These are phyloP conservation scores for Apeira syringaria DNA, from an alignment of 2,888 invertebrate genomes.

Conservation along the genomic window DNA sequence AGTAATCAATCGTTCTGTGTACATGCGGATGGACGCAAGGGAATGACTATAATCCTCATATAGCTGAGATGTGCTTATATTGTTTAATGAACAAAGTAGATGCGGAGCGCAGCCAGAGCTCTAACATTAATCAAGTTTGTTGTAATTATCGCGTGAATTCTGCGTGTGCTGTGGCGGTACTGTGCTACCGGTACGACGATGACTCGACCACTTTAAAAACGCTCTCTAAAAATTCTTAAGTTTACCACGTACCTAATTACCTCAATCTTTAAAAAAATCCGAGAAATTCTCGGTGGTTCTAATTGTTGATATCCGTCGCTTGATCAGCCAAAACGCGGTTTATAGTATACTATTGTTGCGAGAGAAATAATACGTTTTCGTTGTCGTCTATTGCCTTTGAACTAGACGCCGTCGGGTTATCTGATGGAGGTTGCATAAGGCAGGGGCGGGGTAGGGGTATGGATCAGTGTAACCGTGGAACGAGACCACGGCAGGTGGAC, in stretches of 20 bases:
- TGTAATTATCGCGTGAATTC: background rate
- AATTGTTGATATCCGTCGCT: slow-evolving; percentile 21
- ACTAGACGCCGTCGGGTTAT: slow-evolving; percentile 55
- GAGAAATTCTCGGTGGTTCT: slow-evolving; percentile 22
- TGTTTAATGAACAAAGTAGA: slow-evolving; percentile 12
- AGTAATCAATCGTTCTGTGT: slow-evolving; percentile 32
- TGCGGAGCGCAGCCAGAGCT: slow-evolving; percentile 8
- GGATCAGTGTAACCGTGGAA: slow-evolving; percentile 12
- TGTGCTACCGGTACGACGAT: slow-evolving; percentile 21
- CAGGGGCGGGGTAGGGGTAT: slow-evolving; percentile 29
- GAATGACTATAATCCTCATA: slow-evolving; percentile 4
- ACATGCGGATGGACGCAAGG: slow-evolving; percentile 4
- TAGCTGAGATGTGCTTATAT: background rate
- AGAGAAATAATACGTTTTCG: slow-evolving; percentile 25
- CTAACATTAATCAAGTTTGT: background rate
- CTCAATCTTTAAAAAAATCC: slow-evolving; percentile 30
- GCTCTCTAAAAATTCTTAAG: slow-evolving; percentile 32
- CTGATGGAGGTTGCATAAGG: slow-evolving; percentile 30
- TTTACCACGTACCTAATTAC: slow-evolving; percentile 37
- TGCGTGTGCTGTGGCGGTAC: slow-evolving; percentile 11
- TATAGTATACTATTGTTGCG: slow-evolving; percentile 26
- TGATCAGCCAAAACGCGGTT: slow-evolving; percentile 24
- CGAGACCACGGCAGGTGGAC: slow-evolving; percentile 1
- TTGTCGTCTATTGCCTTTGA: slow-evolving; percentile 21
- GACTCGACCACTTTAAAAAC: slow-evolving; percentile 28